phyloP scores from a whole-genome alignment of 2,888 invertebrate genomes.

The Acanthosoma haemorrhoidale region DNA sequence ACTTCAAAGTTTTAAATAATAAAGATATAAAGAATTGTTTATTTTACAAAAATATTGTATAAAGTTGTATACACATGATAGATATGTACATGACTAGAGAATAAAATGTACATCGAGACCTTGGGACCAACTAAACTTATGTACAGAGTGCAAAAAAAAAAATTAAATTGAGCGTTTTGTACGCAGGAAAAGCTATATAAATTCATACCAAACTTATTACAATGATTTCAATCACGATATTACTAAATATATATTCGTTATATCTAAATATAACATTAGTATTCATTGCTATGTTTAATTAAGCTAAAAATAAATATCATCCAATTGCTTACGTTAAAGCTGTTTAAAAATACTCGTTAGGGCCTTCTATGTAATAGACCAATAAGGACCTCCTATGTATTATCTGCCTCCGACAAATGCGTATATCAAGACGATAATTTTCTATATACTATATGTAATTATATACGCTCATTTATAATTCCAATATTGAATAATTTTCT shows the following conservation, averaged over 20 bases:
- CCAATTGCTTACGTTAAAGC: neutral
- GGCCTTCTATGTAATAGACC: too few species aligned
- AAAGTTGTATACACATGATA: conserved; percentile 23
- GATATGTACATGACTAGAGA: conserved; percentile 32
- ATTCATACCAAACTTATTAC: neutral
- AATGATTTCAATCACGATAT: conserved; percentile 9
- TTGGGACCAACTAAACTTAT: conserved; percentile 28
- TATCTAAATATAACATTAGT: neutral
- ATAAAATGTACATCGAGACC: conserved; percentile 28
- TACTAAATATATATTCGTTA: neutral
- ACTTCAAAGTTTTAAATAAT: neutral
- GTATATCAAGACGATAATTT: neutral
- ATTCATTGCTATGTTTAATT: neutral
- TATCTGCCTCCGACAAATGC: too few species aligned
- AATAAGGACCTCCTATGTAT: too few species aligned
- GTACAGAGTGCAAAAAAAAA: conserved; percentile 9
- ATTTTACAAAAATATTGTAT: conserved; percentile 33
- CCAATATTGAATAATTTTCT: neutral
- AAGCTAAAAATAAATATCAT: conserved; percentile 4
- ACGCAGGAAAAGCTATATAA: neutral
- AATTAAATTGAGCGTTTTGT: neutral
- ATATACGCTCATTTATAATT: neutral
- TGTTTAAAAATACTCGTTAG: neutral
- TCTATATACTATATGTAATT: too few species aligned
- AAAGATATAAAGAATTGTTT: conserved; percentile 22